Conservation (phyloP, 1,140 invertebrate species). For the Holotrichia oblita region DNA sequence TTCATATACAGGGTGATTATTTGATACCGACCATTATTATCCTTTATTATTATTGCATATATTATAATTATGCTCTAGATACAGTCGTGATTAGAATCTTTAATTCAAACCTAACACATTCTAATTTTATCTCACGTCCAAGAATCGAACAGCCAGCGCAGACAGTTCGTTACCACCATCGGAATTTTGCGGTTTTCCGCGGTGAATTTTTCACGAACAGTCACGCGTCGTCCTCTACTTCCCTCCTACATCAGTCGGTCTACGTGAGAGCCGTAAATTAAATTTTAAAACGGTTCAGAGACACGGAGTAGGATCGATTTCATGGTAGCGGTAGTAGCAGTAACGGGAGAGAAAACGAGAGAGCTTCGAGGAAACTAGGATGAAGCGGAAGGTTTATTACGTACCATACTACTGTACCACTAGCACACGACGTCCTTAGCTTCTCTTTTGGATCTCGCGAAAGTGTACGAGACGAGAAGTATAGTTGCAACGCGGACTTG, state of each 20-base stretch:
- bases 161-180: background rate
- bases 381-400: background rate
- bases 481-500: background rate
- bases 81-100: too few relatives aligned
- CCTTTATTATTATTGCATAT: too few relatives aligned
- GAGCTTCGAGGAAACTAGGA: background rate
- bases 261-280: constrained; percentile 1
- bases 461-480: too few relatives aligned
- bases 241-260: background rate
- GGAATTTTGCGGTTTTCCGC: background rate
- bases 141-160: background rate
- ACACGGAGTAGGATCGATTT: background rate
- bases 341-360: too few relatives aligned
- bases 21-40: too few relatives aligned
- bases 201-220: background rate
- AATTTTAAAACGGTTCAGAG: constrained; percentile 20
- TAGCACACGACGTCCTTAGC: too few relatives aligned
- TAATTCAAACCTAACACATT: too few relatives aligned
- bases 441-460: too few relatives aligned
- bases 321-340: background rate
- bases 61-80: too few relatives aligned
- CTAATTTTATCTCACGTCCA: too few relatives aligned
- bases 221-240: background rate
- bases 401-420: too few relatives aligned
- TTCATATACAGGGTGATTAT: too few relatives aligned